Evolutionary conservation across 1,140 invertebrate genomes (phyloP).

Genomic region (Drosophila virilis): DNA sequence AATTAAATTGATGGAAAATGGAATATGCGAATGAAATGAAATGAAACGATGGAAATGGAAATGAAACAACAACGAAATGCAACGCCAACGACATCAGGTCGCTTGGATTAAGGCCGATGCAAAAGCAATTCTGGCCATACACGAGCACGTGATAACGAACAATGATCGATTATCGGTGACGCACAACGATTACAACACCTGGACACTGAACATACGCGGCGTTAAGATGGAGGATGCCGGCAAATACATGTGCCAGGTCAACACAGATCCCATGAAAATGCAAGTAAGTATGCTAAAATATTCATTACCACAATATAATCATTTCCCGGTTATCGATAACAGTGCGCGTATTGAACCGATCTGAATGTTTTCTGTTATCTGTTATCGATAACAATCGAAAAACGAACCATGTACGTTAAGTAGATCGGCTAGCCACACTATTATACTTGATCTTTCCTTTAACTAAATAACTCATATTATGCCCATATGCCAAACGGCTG

Average conservation of each 20-base stretch:
- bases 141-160: conserved; percentile 96
- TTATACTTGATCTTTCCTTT: too few species aligned
- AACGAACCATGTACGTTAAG: too few species aligned
- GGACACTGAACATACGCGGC: conserved; percentile 93
- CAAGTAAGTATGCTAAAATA: conserved; percentile 87
- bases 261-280: conserved; percentile 96
- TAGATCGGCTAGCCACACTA: too few species aligned
- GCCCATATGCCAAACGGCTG: too few species aligned
- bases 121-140: conserved; percentile 95
- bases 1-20: too few species aligned
- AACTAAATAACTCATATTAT: too few species aligned
- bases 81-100: conserved; percentile 86
- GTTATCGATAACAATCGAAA: too few species aligned
- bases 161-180: conserved; percentile 93
- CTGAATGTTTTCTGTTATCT: too few species aligned
- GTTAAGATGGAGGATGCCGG: conserved; percentile 93
- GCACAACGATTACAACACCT: conserved; percentile 94
- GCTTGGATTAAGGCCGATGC: conserved; percentile 97
- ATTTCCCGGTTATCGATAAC: conserved; percentile 11
- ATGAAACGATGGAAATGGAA: not conserved
- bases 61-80: not conserved
- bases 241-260: conserved; percentile 96
- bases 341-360: too few species aligned
- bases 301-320: not conserved
- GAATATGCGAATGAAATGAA: too few species aligned